Evolutionary conservation across 2,113 vertebrate genomes (phyloP).

Genomic region (Cairina moschata): DNA sequence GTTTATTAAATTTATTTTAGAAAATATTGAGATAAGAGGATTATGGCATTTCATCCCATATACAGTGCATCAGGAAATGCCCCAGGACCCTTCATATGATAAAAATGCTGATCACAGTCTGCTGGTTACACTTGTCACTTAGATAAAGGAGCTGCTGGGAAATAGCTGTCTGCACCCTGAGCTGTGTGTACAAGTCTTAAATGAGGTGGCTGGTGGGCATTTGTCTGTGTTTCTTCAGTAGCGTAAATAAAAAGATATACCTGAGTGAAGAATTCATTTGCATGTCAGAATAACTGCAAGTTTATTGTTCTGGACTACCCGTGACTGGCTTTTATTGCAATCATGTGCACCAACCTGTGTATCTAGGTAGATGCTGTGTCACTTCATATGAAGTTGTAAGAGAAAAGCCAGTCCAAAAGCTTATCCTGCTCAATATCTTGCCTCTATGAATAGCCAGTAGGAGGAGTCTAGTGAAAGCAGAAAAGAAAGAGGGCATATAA

Average conservation of each 20-base stretch:
- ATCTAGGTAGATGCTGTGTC: neutral
- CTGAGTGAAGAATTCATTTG: neutral
- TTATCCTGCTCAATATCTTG: neutral
- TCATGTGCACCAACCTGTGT: neutral
- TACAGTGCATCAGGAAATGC: slow-evolving; percentile 2
- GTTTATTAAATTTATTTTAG: slow-evolving; percentile 40
- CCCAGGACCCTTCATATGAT: slow-evolving; percentile 20
- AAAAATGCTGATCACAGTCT: slow-evolving; percentile 60
- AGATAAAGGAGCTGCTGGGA: slow-evolving; percentile 52
- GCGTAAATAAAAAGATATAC: neutral
- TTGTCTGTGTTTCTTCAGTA: slow-evolving; percentile 31
- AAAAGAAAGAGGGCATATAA: neutral
- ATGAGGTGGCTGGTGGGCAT: neutral
- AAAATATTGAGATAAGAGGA: slow-evolving; percentile 21
- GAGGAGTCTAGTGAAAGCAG: neutral
- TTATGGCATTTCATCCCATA: neutral
- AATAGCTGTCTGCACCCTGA: neutral
- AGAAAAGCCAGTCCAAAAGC: neutral
- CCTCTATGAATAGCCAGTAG: neutral
- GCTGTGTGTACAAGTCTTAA: neutral
- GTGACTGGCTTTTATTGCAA: neutral
- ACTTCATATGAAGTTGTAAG: neutral
- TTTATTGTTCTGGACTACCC: neutral
- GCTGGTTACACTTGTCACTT: slow-evolving; percentile 60
- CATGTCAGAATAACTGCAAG: neutral